Conservation (phyloP, 2,797 vertebrate genomes). For the Paedocypris micromegethes region DNA sequence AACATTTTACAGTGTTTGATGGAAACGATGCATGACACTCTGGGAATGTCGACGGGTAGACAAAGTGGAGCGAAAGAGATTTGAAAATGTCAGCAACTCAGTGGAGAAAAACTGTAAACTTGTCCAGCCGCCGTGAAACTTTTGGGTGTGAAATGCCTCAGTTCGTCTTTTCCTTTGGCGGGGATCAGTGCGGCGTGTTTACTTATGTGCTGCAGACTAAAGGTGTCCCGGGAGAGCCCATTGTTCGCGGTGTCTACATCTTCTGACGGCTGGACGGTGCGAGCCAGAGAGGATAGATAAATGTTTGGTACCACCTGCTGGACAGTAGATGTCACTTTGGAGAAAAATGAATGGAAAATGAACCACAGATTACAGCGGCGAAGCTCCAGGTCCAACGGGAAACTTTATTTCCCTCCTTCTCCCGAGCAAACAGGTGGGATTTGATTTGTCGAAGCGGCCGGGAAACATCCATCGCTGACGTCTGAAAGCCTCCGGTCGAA, state of each 20-base stretch:
- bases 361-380: constrained; percentile 38
- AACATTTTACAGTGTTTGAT: constrained; percentile 54
- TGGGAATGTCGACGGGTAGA: constrained; percentile 29
- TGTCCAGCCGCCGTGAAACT: constrained; percentile 30
- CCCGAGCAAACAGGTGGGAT: constrained; percentile 29
- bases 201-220: constrained; percentile 36
- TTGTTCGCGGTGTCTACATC: constrained; percentile 43
- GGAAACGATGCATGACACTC: constrained; percentile 53
- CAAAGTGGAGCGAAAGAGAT: constrained; percentile 28
- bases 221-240: constrained; percentile 39
- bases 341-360: constrained; percentile 47
- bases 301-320: constrained; percentile 69
- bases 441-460: constrained; percentile 21
- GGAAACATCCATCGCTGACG: constrained; percentile 20
- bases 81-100: constrained; percentile 46
- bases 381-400: constrained; percentile 13
- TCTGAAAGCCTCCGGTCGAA: constrained; percentile 17
- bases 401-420: constrained; percentile 10
- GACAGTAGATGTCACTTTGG: constrained; percentile 55
- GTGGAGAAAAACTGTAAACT: constrained; percentile 27
- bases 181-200: constrained; percentile 41
- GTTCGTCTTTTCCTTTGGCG: constrained; percentile 31
- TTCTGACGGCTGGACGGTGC: constrained; percentile 38
- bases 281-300: constrained; percentile 53
- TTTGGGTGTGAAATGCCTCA: constrained; percentile 37